A percentile compares a stretch with the other conserved stretches of the same genome.
These are phyloP conservation scores for Buphagus erythrorhynchus DNA, from an alignment of 2,797 vertebrate genomes.

Conservation along the genomic window DNA sequence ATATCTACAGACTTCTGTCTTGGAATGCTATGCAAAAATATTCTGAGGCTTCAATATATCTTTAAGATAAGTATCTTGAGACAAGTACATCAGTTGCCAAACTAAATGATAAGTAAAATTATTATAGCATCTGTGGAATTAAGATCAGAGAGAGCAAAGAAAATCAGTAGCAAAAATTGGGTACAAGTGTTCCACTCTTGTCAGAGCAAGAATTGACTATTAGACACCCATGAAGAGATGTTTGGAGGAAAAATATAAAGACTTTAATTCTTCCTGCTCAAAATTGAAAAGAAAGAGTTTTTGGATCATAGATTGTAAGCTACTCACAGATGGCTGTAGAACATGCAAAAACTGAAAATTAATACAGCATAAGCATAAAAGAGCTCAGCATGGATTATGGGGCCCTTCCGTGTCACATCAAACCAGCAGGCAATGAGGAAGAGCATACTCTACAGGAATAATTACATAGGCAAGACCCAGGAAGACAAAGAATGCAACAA, in stretches of 20 bases:
- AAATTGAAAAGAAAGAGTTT: not conserved
- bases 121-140: not conserved
- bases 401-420: not conserved
- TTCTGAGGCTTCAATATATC: not conserved
- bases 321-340: slow-evolving; percentile 19
- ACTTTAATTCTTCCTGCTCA: slow-evolving; percentile 14
- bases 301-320: not conserved
- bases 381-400: not conserved
- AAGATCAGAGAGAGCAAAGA: slow-evolving; percentile 1
- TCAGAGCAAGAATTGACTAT: not conserved
- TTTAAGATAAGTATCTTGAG: slow-evolving; percentile 15
- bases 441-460: not conserved
- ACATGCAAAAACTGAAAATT: slow-evolving; percentile 21
- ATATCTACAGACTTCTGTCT: not conserved
- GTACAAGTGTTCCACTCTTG: slow-evolving; percentile 15
- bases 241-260: not conserved
- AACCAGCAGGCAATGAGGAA: not conserved
- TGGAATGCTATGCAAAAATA: slow-evolving; percentile 27
- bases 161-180: not conserved
- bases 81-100: slow-evolving; percentile 5
- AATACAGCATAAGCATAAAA: slow-evolving; percentile 31
- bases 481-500: not conserved
- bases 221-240: not conserved
- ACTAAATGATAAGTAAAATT: not conserved
- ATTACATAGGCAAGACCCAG: not conserved